Base-by-base conservation (phyloP, 2,888 invertebrate species). In the Geotrupes spiniger region DNA sequence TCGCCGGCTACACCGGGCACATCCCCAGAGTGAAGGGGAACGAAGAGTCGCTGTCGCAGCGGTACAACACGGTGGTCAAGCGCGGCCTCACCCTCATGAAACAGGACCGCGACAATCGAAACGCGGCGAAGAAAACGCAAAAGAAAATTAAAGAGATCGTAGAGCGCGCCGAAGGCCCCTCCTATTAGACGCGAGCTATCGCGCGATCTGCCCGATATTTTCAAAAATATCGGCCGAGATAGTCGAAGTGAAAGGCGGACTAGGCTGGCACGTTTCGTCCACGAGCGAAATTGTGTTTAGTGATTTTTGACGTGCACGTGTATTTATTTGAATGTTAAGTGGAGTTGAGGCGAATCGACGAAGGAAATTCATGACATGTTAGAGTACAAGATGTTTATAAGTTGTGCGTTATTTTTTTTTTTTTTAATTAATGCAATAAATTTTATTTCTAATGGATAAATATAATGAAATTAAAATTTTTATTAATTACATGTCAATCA, bases 1-100 rank as follows among this genome's bases (percentile, higher is more conserved):
- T 85, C 59, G 82, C 85, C 1, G 85, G 86, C 5, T 85, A 86
- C 69, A 85, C 86, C 0, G 86, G 85, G 2, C 85, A 85, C 65
- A 85, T 86, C 51, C 85, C 85, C 2, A 76, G 83, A 36, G 80
- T 84, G 42, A 82, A 79, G 62, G 82, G 83, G 9, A 78, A 79
- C 1, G 84, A 85, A 65, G 80, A 82, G 1, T 83, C 84, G 0
- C 74, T 85, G n/a, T 84, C 84, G 49, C 81, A 83, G 63, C 70
- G 84, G 51, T 85, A 84, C 65, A 80, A 83, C 53, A 81, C 81
- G 61, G 84, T 84, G 1, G 85, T 84, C 2, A 81, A 78, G 68
- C 78, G 79, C 25, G 84, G 84, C 6, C 68, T 85, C 11, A 78
- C 81, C 59, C 72, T 81, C 5, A 74, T 84, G 37, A 74, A 78